phyloP scores from a whole-genome alignment of 2,888 invertebrate genomes.

The Lamellibrachia satsuma region DNA sequence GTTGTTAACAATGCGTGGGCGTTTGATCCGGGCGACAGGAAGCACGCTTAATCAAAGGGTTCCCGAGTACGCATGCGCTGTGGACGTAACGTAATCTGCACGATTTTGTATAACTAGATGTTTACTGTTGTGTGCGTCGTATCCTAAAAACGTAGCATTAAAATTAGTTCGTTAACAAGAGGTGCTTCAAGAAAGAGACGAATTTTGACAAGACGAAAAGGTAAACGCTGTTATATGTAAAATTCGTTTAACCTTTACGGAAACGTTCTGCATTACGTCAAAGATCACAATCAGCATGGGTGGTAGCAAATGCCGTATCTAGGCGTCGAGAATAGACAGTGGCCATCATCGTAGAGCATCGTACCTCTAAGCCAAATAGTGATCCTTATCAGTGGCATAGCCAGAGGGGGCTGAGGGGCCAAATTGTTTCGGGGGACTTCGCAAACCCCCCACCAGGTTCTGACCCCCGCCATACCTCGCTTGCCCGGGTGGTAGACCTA shows the following conservation, averaged over 20 bases:
- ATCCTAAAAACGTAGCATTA: not conserved
- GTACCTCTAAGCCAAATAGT: not conserved
- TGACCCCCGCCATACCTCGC: too few relatives aligned
- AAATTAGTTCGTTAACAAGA: not conserved
- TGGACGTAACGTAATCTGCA: not conserved
- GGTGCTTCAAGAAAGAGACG: not conserved
- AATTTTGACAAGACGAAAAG: not conserved
- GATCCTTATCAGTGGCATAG: too few relatives aligned
- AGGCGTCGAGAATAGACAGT: not conserved
- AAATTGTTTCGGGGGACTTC: too few relatives aligned
- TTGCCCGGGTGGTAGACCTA: too few relatives aligned
- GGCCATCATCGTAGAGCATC: too few relatives aligned
- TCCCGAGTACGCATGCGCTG: not conserved
- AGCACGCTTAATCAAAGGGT: not conserved
- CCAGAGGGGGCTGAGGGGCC: too few relatives aligned
- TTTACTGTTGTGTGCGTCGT: not conserved
- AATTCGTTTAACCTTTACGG: not conserved
- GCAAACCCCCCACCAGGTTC: too few relatives aligned
- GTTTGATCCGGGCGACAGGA: not conserved
- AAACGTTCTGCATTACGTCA: not conserved
- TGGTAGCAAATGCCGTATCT: not conserved
- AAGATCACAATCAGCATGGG: not conserved
- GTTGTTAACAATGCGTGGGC: not conserved
- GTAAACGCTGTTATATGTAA: not conserved
- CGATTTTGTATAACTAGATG: not conserved